Conservation (phyloP, 2,888 invertebrate species). For the Lysandra bellargus region DNA sequence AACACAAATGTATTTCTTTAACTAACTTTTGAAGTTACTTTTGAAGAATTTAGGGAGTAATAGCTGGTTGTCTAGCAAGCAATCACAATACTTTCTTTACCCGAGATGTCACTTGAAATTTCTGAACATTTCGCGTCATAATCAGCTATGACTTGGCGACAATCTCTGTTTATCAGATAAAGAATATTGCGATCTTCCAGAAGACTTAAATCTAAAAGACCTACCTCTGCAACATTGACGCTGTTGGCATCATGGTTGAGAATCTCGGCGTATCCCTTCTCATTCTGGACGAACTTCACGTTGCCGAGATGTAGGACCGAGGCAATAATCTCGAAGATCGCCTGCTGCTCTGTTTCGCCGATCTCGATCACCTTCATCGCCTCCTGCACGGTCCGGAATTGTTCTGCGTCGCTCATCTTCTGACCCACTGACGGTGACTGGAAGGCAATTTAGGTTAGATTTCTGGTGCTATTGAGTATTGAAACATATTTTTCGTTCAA, state of each 20-base stretch:
- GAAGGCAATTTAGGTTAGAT: conserved; percentile 28
- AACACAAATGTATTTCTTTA: background rate
- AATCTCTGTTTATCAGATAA: too few species aligned
- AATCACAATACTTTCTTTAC: background rate
- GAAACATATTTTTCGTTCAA: background rate
- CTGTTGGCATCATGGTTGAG: conserved; percentile 80
- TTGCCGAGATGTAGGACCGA: conserved; percentile 93
- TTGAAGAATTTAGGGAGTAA: too few species aligned
- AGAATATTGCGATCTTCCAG: too few species aligned
- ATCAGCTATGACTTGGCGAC: too few species aligned
- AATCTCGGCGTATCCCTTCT: conserved; percentile 86
- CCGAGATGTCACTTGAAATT: too few species aligned
- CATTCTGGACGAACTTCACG: conserved; percentile 86
- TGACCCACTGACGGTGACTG: conserved; percentile 58
- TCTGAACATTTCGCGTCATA: too few species aligned
- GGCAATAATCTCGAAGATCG: conserved; percentile 90
- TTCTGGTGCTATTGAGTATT: background rate
- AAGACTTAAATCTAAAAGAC: too few species aligned
- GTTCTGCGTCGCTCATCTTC: conserved; percentile 81
- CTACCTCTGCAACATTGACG: conserved; percentile 84
- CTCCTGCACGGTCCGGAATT: conserved; percentile 84
- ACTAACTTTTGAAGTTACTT: background rate
- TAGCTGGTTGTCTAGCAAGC: too few species aligned
- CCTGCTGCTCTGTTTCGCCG: conserved; percentile 84
- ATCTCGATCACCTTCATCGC: conserved; percentile 91